Evolutionary conservation across 2,113 vertebrate genomes (phyloP), one percentile per base, ranked within the genome.

Genomic region (Rhea americana): DNA sequence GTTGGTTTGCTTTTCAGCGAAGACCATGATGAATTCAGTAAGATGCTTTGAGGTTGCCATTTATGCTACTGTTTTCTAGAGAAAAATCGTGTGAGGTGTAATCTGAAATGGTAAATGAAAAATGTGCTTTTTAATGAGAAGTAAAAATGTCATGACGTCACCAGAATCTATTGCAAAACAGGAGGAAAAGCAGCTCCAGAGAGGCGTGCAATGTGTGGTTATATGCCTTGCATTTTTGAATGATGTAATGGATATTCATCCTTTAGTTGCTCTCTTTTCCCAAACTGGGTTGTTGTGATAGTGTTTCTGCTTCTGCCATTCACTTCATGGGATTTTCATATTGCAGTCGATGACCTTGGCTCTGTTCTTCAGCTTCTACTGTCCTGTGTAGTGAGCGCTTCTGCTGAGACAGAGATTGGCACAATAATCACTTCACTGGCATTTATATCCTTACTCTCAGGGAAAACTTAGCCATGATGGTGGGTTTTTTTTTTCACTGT

Each of bases 61-160:
- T 11, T 53, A 72, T 82, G 25, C 43, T 58, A 68, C 32, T 72
- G 0, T 53, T 0, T 0, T 45, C 30, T 43, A 26, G 48, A 59
- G n/a, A 35, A 30, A 30, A 32, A 35, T 68, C 32, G 39, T 5
- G 7, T 7, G 22, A 50, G 32, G 45, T 59, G 35, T 39, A 39
- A 39, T 8, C 28, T 8, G 22, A 67, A 78, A 32, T 39, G 73
- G 30, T 24, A 76, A 58, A 77, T 37, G 35, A 48, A 53, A 91
- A 88, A 80, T 63, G 30, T 66, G 87, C 78, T 76, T 55, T 90
- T 55, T 70, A 82, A 90, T 77, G 80, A 48, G 56, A 88, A 80
- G 18, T 83, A 68, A 92, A 90, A 93, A 19, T 39, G 41, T 51
- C 82, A 66, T 63, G 75, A 83, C 91, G 86, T 91, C 90, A 93